Evolutionary conservation across 2,113 vertebrate genomes (phyloP).

Genomic region (Melierax canorus): DNA sequence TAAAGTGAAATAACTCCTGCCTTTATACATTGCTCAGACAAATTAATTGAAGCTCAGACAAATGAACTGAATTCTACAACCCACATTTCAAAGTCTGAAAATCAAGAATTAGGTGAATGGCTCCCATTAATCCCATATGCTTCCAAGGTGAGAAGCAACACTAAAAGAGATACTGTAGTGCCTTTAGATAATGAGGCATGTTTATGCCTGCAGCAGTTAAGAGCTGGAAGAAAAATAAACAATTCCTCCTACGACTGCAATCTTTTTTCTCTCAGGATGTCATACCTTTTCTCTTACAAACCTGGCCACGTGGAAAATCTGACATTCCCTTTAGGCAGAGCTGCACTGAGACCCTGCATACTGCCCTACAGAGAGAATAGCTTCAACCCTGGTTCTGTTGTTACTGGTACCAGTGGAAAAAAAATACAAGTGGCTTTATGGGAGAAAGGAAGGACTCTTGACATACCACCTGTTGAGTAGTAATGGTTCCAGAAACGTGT

Average conservation of each 20-base stretch:
- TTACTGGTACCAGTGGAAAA: not conserved
- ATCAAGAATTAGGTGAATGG: not conserved
- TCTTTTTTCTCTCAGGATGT: not conserved
- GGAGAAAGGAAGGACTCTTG: not conserved
- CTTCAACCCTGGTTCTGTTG: not conserved
- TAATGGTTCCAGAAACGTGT: not conserved
- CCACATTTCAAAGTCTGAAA: not conserved
- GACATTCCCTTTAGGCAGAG: not conserved
- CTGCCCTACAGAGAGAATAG: rapidly evolving
- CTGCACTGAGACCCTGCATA: not conserved
- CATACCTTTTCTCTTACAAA: not conserved
- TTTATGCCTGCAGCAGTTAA: not conserved
- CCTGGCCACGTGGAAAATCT: not conserved
- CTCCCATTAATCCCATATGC: not conserved
- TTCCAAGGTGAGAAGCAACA: not conserved
- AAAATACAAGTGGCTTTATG: not conserved
- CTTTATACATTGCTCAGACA: not conserved
- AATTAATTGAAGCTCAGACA: not conserved
- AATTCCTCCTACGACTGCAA: not conserved
- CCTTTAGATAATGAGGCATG: not conserved
- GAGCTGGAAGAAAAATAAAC: not conserved
- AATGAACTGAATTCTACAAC: not conserved
- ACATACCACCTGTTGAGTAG: not conserved
- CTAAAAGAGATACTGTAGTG: not conserved
- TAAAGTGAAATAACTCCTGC: not conserved